A percentile compares a stretch with the other conserved stretches of the same genome.
These are phyloP conservation scores for Nysson spinosus DNA, from an alignment of 2,888 invertebrate genomes.

Conservation along the genomic window DNA sequence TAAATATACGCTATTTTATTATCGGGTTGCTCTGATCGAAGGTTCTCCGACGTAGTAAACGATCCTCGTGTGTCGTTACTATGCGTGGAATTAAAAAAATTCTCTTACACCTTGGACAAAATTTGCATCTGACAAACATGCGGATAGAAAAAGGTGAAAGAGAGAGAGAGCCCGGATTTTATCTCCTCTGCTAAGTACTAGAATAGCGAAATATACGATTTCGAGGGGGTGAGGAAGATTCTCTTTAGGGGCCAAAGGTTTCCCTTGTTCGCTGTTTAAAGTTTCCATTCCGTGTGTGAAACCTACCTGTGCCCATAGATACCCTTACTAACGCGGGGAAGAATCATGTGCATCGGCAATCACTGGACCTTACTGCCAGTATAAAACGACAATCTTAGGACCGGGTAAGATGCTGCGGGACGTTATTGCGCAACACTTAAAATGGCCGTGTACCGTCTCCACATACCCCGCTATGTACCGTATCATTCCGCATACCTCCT, in stretches of 20 bases:
- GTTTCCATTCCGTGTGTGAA: conserved; percentile 18
- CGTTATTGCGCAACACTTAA: conserved; percentile 61
- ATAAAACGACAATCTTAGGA: conserved; percentile 57
- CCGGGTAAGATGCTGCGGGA: conserved; percentile 47
- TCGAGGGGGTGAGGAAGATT: conserved; percentile 13
- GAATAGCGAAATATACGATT: conserved; percentile 9
- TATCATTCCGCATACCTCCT: conserved; percentile 40
- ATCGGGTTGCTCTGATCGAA: conserved; percentile 33
- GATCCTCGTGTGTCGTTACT: conserved; percentile 15
- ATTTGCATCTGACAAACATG: conserved; percentile 17
- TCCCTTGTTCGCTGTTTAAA: conserved; percentile 31
- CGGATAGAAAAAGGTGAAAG: too few species aligned
- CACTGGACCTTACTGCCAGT: conserved; percentile 56
- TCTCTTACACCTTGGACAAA: conserved; percentile 7
- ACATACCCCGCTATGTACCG: not conserved
- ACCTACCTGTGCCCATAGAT: conserved; percentile 45
- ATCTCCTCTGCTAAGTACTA: not conserved
- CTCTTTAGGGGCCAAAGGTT: conserved; percentile 32
- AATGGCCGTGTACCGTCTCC: conserved; percentile 28
- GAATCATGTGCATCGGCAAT: conserved; percentile 47
- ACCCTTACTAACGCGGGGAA: conserved; percentile 30
- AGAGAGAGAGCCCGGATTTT: not conserved
- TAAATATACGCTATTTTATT: conserved; percentile 43
- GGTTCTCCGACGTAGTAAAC: not conserved
- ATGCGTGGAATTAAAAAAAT: conserved; percentile 15